Evolutionary conservation across 2,888 invertebrate species (phyloP), one percentile per base, ranked within the genome.

Genomic region (Pasiphila rectangulata): DNA sequence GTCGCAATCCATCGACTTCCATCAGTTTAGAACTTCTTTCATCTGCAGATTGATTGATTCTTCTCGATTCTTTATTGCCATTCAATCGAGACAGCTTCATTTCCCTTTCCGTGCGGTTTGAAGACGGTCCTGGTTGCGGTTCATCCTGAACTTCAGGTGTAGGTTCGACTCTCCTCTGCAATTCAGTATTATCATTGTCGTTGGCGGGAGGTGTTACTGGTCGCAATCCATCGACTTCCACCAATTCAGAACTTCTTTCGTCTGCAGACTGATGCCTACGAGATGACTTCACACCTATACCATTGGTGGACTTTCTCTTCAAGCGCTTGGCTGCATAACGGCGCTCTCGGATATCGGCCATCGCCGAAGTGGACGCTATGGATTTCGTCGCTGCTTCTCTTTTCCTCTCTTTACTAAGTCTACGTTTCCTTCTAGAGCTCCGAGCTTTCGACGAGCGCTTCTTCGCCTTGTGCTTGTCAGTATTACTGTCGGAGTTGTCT

Each of bases 271-370:
- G 20, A 21, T 19, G 15, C 4, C 10, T 46, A 7, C 40, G 52
- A 24, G 35, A 45, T 20, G 46, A 52, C 25, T 58, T 58, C 3
- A 58, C 57, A n/a, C 46, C 54, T 15, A 54, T 58, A 7, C 56
- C 54, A 10, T 50, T 55, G 45, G 17, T 41, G 1, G 56, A 56
- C 34, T 56, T 56, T 6, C 47, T 42, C 21, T 57, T 59, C 30
- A 25, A 34, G 27, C 29, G 46, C 15, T 21, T 23, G 5, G 44
- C 20, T 5, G 9, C 36, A 10, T 46, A 41, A 17, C 30, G 37
- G 10, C 9, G 40, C 5, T 40, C 44, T n/a, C 23, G 30, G 12
- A 51, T 27, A 1, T 21, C 21, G 10, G 21, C 21, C 25, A 12
- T 24, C 23, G 34, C 35, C 38, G 34, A 25, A 2, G 21, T 15